These are phyloP conservation scores for Orthosia gothica DNA, from an alignment of 2,888 invertebrate species.

Conservation along the genomic window DNA sequence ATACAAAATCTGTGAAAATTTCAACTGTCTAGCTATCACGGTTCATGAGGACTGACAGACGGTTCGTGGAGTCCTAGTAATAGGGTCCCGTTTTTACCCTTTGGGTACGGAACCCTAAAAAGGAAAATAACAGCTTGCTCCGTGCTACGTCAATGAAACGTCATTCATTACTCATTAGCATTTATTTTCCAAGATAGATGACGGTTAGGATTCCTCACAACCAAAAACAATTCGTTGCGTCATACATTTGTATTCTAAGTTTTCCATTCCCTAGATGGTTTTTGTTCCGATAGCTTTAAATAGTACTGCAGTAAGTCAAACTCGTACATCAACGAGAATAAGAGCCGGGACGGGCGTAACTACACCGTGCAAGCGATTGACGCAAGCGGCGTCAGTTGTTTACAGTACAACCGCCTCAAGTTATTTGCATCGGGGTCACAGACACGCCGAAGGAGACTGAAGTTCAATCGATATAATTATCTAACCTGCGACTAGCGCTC, in stretches of 20 bases:
- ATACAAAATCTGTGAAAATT: too few relatives aligned
- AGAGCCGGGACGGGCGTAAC: constrained; percentile 57
- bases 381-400: constrained; percentile 89
- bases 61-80: too few relatives aligned
- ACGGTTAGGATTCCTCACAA: constrained; percentile 59
- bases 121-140: constrained; percentile 16
- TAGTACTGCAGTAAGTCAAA: constrained; percentile 77
- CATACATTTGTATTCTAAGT: constrained; percentile 69
- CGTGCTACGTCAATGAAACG: constrained; percentile 22
- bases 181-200: constrained; percentile 37
- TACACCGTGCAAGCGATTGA: constrained; percentile 84
- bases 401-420: constrained; percentile 89
- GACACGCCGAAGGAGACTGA: constrained; percentile 89
- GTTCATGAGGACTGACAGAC: too few relatives aligned
- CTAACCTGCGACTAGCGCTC: constrained; percentile 80
- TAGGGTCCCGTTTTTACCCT: too few relatives aligned
- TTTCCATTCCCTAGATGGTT: constrained; percentile 71
- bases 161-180: constrained; percentile 21
- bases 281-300: constrained; percentile 75
- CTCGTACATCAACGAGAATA: constrained; percentile 78
- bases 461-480: constrained; percentile 88
- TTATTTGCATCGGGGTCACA: constrained; percentile 92
- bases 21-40: too few relatives aligned
- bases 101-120: too few relatives aligned
- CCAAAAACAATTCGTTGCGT: constrained; percentile 64